Conservation (phyloP, 2,797 vertebrate species). For the Peromyscus nudipes region DNA sequence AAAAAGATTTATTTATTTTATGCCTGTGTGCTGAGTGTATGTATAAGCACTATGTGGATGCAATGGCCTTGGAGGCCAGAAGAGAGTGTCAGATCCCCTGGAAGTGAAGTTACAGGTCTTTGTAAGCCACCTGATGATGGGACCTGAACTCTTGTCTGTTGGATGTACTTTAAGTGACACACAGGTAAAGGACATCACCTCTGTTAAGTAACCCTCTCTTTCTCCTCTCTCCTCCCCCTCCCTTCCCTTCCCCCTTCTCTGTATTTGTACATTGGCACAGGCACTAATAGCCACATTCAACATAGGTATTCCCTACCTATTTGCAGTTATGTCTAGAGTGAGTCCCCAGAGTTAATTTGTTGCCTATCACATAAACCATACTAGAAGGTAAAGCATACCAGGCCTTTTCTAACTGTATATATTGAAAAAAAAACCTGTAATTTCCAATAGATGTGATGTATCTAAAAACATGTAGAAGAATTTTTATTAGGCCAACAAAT, state of each 20-base stretch:
- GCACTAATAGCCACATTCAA: background rate
- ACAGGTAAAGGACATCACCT: background rate
- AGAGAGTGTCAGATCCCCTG: background rate
- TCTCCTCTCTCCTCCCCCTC: too few relatives aligned
- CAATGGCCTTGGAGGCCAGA: background rate
- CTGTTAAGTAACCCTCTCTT: background rate
- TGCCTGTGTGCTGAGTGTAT: background rate
- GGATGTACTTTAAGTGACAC: background rate
- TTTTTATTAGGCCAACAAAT: constrained; percentile 10
- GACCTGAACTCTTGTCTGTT: background rate
- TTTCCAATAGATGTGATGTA: constrained; percentile 13
- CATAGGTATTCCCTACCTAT: background rate
- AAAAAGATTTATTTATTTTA: background rate
- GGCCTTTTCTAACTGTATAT: background rate
- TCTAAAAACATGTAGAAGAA: background rate
- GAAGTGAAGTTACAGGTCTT: background rate
- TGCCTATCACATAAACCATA: background rate
- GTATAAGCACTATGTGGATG: background rate
- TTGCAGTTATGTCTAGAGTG: background rate
- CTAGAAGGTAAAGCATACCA: background rate
- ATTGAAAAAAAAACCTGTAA: constrained; percentile 9
- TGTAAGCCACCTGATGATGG: background rate
- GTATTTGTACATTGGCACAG: background rate
- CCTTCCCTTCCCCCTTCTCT: too few relatives aligned
- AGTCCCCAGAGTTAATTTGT: background rate